Conservation (phyloP, 2,797 vertebrate genomes). For the Spatula versicolor region DNA sequence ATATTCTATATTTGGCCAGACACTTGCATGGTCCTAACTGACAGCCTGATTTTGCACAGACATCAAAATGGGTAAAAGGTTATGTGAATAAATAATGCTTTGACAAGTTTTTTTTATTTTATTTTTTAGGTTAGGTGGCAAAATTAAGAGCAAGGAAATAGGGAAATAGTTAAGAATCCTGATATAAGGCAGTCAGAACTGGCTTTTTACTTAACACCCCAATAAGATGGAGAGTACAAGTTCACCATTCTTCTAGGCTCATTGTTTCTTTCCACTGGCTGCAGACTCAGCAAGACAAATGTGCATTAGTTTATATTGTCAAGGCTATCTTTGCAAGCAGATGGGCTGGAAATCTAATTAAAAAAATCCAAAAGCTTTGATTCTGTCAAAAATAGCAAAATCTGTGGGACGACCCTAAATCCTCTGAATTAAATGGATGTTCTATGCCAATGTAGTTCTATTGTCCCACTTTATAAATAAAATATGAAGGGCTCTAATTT, state of each 20-base stretch:
- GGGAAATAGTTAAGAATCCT: constrained; percentile 26
- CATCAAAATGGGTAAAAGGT: not conserved
- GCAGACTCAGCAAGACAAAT: constrained; percentile 57
- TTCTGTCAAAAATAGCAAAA: constrained; percentile 46
- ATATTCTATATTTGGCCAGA: not conserved
- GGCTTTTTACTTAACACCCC: constrained; percentile 15
- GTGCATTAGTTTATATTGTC: constrained; percentile 48
- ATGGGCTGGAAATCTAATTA: constrained; percentile 70
- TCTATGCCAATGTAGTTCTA: constrained; percentile 30
- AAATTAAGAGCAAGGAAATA: not conserved
- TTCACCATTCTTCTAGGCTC: constrained; percentile 3
- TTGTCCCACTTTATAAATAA: constrained; percentile 69
- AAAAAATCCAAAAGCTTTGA: constrained; percentile 60
- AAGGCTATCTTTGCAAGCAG: constrained; percentile 69
- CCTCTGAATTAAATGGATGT: constrained; percentile 57
- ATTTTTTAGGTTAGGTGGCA: not conserved
- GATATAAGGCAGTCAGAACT: not conserved
- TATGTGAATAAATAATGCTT: not conserved
- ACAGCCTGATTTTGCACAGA: not conserved
- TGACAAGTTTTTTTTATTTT: not conserved
- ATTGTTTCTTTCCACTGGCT: constrained; percentile 45
- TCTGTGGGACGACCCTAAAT: constrained; percentile 52
- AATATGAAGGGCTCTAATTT: constrained; percentile 57
- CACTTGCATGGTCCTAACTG: not conserved
- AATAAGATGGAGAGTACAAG: not conserved